Evolutionary conservation across 2,113 vertebrate species (phyloP).

Genomic region (Gavialis gangeticus): DNA sequence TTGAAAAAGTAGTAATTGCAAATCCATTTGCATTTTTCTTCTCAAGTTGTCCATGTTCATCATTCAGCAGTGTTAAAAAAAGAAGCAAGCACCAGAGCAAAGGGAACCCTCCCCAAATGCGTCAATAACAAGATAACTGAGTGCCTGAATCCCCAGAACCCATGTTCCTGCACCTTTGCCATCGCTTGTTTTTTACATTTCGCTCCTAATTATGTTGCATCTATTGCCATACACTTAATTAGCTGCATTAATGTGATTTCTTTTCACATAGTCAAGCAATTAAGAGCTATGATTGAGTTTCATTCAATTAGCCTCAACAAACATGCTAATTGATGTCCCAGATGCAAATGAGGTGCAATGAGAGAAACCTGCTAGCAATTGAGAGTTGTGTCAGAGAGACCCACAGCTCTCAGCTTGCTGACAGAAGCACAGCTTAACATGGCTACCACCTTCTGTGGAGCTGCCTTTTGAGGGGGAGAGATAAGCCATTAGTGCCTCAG

Average conservation of each 20-base stretch:
- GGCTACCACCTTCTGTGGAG: constrained; percentile 52
- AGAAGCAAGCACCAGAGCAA: constrained; percentile 39
- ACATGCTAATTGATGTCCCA: constrained; percentile 95
- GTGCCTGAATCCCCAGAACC: not conserved
- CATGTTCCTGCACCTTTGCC: constrained; percentile 55
- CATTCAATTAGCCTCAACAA: constrained; percentile 99
- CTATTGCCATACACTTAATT: constrained; percentile 96
- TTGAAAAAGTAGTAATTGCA: constrained; percentile 94
- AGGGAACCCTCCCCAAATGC: constrained; percentile 37
- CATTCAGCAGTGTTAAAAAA: constrained; percentile 1
- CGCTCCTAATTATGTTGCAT: constrained; percentile 90
- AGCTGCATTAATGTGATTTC: constrained; percentile 98
- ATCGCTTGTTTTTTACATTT: constrained; percentile 79
- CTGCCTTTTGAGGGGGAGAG: constrained; percentile 13
- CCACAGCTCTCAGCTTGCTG: constrained; percentile 60
- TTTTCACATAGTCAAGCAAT: constrained; percentile 98
- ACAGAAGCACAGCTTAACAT: constrained; percentile 34
- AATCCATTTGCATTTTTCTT: constrained; percentile 89
- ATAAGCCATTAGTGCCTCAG: not conserved
- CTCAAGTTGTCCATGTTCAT: constrained; percentile 78
- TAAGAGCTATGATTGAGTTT: constrained; percentile 98
- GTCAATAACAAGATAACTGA: not conserved
- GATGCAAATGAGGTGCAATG: constrained; percentile 91
- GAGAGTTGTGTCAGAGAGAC: constrained; percentile 66
- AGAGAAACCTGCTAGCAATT: constrained; percentile 82